A percentile compares a stretch with the other conserved stretches of the same genome.
Evolutionary conservation across 1,140 invertebrate genomes (phyloP).

Genomic region (Ips nitidus): DNA sequence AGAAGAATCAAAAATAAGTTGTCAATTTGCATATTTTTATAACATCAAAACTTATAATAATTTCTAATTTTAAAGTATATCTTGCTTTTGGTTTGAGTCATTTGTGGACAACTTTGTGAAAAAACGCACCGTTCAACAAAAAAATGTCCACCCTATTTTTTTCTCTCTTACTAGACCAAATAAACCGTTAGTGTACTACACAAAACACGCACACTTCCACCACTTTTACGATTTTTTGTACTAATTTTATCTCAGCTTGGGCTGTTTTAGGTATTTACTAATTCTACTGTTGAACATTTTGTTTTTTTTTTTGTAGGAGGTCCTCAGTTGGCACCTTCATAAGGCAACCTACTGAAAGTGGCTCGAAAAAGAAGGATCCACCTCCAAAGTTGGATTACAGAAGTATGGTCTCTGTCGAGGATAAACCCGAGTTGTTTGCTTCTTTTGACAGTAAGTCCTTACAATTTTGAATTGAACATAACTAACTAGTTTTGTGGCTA

Average conservation of each 20-base stretch:
- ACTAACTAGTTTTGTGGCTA: neutral
- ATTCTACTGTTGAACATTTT: neutral
- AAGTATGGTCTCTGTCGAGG: conserved; percentile 90
- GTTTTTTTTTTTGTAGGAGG: conserved; percentile 60
- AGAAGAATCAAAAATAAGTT: too few species aligned
- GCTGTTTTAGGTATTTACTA: too few species aligned
- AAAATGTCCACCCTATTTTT: too few species aligned
- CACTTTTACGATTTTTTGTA: neutral
- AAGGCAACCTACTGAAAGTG: conserved; percentile 62
- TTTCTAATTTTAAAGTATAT: too few species aligned
- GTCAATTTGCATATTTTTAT: too few species aligned
- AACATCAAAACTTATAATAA: too few species aligned
- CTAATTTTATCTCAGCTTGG: neutral
- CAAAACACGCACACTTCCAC: conserved; percentile 18
- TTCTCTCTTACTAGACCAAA: too few species aligned
- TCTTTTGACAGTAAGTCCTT: conserved; percentile 87
- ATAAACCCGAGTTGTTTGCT: conserved; percentile 91
- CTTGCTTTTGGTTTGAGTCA: too few species aligned
- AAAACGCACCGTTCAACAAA: too few species aligned
- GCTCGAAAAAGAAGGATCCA: conserved; percentile 57
- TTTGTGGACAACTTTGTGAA: too few species aligned
- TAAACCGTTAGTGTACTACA: neutral
- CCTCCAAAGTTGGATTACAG: conserved; percentile 81
- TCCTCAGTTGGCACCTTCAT: conserved; percentile 81
- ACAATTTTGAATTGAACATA: too few species aligned